Evolutionary conservation across 2,888 invertebrate genomes (phyloP).

Genomic region (Pammene fasciana): DNA sequence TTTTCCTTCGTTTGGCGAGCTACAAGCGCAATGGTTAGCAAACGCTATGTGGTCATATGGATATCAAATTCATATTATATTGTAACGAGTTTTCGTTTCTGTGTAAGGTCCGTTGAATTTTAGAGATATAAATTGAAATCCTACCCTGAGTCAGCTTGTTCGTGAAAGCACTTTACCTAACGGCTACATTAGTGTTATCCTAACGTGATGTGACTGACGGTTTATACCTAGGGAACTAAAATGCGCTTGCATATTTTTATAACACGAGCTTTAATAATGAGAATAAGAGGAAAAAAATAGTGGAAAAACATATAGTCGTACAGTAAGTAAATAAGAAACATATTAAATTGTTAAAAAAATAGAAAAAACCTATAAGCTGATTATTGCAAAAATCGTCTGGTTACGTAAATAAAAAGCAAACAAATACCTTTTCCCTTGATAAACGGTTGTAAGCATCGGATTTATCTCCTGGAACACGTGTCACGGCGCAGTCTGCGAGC

Average conservation of each 20-base stretch:
- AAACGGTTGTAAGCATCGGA: conserved; percentile 54
- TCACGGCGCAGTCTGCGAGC: conserved; percentile 53
- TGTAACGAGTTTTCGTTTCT: background rate
- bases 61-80: background rate
- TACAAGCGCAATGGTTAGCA: background rate
- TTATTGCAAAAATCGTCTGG: background rate
- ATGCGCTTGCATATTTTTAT: conserved; percentile 29
- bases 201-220: conserved; percentile 38
- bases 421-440: conserved; percentile 49
- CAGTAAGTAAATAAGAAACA: background rate
- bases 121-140: conserved; percentile 38
- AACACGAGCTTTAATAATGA: conserved; percentile 9
- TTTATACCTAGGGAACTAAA: conserved; percentile 27
- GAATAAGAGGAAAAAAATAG: background rate
- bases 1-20: too few species aligned
- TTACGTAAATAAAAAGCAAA: conserved; percentile 31
- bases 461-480: conserved; percentile 66
- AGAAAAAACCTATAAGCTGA: too few species aligned
- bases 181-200: conserved; percentile 39
- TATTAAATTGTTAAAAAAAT: too few species aligned
- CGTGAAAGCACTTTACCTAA: conserved; percentile 41
- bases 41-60: background rate
- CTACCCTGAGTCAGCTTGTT: conserved; percentile 37
- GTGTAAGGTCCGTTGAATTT: conserved; percentile 24
- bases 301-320: background rate